A percentile compares a stretch with the other conserved stretches of the same genome.
These are phyloP conservation scores for Cotesia vestalis DNA, from an alignment of 1,140 invertebrate species.

Conservation along the genomic window DNA sequence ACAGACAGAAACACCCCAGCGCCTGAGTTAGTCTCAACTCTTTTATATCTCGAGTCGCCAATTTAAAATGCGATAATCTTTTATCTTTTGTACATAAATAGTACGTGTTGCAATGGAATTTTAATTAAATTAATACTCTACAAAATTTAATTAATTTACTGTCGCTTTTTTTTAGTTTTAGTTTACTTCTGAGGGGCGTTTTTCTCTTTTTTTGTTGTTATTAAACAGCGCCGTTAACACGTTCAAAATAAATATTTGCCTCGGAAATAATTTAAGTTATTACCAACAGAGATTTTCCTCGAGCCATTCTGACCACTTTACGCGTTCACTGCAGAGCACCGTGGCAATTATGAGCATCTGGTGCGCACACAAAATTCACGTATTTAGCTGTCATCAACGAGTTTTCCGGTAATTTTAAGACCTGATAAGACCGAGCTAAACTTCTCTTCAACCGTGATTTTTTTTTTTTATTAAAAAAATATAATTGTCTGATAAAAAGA, in stretches of 20 bases:
- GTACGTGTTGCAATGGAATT: conserved; percentile 10
- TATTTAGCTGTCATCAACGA: conserved; percentile 44
- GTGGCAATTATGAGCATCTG: conserved; percentile 53
- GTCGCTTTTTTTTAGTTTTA: no score
- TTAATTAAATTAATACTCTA: conserved; percentile 1
- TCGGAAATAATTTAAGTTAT: conserved; percentile 13
- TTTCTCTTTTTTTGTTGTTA: no score
- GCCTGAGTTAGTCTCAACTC: not conserved
- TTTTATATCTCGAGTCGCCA: conserved; percentile 9
- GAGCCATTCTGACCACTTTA: conserved; percentile 6
- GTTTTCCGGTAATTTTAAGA: conserved; percentile 32
- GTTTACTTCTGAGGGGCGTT: no score
- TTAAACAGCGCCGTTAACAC: no score
- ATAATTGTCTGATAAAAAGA: no score
- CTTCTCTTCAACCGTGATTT: not conserved
- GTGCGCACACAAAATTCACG: conserved; percentile 43
- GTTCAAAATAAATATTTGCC: no score
- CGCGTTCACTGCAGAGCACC: conserved; percentile 41
- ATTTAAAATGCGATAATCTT: conserved; percentile 15
- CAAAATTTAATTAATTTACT: no score
- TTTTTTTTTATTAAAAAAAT: no score
- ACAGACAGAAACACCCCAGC: no score
- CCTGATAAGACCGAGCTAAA: conserved; percentile 9
- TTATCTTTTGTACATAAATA: conserved; percentile 16
- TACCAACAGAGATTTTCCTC: not conserved